Conservation (phyloP, 2,797 vertebrate genomes). For the Anguilla obscura region DNA sequence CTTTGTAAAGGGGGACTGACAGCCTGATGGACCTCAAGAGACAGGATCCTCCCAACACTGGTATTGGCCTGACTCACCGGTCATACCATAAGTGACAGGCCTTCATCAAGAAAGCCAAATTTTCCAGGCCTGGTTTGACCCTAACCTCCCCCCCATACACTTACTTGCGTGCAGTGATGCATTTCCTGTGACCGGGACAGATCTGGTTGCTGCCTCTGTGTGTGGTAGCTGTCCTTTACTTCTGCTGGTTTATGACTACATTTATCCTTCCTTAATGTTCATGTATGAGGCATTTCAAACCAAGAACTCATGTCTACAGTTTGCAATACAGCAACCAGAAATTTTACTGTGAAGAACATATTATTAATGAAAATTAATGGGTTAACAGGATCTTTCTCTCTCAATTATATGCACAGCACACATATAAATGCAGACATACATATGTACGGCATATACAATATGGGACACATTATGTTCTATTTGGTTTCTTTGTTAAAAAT, state of each 20-base stretch:
- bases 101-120: neutral
- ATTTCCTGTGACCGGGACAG: neutral
- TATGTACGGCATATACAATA: neutral
- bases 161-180: no score
- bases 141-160: no score
- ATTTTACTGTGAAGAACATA: neutral
- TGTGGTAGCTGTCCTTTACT: constrained; percentile 12
- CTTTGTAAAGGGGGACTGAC: constrained; percentile 3
- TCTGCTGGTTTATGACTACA: neutral
- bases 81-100: neutral
- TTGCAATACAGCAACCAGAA: neutral
- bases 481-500: constrained; percentile 6
- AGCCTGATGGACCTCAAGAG: constrained; percentile 24
- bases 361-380: neutral
- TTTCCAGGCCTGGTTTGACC: neutral
- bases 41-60: constrained; percentile 22
- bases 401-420: neutral
- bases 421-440: neutral
- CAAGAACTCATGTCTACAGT: neutral
- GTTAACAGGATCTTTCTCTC: neutral
- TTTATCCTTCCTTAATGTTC: neutral
- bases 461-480: neutral
- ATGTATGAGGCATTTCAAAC: neutral
- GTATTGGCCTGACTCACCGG: neutral
- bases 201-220: constrained; percentile 12